These are phyloP conservation scores for Lamellibrachia luymesi DNA, from an alignment of 1,140 invertebrate species.

Conservation along the genomic window DNA sequence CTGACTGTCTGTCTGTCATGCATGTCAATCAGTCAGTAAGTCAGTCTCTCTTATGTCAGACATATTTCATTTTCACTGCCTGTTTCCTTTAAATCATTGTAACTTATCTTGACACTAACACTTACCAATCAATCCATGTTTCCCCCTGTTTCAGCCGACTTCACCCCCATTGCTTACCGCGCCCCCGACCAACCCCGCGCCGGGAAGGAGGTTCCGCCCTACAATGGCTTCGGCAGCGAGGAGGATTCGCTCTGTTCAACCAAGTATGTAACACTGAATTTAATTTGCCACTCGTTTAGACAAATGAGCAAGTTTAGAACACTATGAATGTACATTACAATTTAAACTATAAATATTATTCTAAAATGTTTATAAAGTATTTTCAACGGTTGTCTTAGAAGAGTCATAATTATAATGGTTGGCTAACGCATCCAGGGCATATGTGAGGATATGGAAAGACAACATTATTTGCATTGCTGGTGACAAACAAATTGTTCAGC, in stretches of 20 bases:
- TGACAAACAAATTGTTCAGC: too few species aligned
- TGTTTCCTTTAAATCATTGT: not conserved
- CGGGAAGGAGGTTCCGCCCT: conserved; percentile 47
- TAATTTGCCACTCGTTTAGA: not conserved
- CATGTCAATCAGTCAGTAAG: too few species aligned
- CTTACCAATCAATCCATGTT: not conserved
- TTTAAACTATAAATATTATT: too few species aligned
- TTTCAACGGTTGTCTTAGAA: too few species aligned
- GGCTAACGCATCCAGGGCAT: too few species aligned
- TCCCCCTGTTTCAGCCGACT: conserved; percentile 38
- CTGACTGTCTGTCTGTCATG: too few species aligned
- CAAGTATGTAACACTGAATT: not conserved
- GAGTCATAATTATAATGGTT: too few species aligned
- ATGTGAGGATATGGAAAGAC: too few species aligned
- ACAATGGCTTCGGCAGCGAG: conserved; percentile 58
- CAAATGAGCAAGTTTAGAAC: not conserved
- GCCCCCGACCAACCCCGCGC: conserved; percentile 11
- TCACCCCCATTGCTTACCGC: conserved; percentile 42
- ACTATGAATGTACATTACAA: not conserved
- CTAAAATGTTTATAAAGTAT: too few species aligned
- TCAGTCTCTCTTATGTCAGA: too few species aligned
- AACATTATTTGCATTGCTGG: too few species aligned
- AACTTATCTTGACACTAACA: not conserved
- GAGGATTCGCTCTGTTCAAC: conserved; percentile 56
- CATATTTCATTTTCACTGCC: too few species aligned